Evolutionary conservation across 2,888 invertebrate species (phyloP).

Genomic region (Aethes cnicana): DNA sequence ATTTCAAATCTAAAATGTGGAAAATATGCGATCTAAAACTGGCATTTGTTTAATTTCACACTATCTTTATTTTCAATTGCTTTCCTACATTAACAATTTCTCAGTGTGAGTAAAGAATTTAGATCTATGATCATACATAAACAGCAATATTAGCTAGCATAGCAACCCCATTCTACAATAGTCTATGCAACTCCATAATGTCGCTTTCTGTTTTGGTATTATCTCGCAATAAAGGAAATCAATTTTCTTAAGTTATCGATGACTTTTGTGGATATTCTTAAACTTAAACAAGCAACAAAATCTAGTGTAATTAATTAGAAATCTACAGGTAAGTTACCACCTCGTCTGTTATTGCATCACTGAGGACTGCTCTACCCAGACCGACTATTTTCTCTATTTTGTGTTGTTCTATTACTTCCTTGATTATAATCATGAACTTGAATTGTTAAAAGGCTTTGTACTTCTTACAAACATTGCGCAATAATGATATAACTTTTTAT

Average conservation of each 20-base stretch:
- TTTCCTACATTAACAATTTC: too few species aligned
- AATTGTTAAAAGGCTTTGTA: slow-evolving; percentile 11
- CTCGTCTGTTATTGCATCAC: slow-evolving; percentile 26
- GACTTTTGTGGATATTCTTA: slow-evolving; percentile 39
- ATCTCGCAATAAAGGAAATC: slow-evolving; percentile 64
- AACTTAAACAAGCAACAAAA: slow-evolving; percentile 16
- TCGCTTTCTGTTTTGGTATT: slow-evolving; percentile 79
- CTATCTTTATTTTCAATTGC: too few species aligned
- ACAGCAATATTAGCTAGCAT: neutral
- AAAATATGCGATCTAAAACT: neutral
- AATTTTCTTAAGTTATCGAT: slow-evolving; percentile 60
- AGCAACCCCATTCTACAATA: slow-evolving; percentile 32
- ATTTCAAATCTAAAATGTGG: neutral
- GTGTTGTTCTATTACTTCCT: slow-evolving; percentile 42
- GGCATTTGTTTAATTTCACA: too few species aligned
- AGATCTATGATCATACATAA: neutral
- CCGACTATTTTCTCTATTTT: slow-evolving; percentile 49
- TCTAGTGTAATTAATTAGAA: slow-evolving; percentile 23
- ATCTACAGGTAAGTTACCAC: slow-evolving; percentile 41
- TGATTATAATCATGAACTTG: slow-evolving; percentile 30
- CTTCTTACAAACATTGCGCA: slow-evolving; percentile 5
- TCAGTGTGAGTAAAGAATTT: too few species aligned
- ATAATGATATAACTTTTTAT: slow-evolving; percentile 6
- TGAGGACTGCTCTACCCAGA: slow-evolving; percentile 34
- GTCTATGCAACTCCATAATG: slow-evolving; percentile 70